Evolutionary conservation across 2,113 vertebrate genomes (phyloP), one percentile per base, ranked within the genome.

Genomic region (Chinchilla lanigera): DNA sequence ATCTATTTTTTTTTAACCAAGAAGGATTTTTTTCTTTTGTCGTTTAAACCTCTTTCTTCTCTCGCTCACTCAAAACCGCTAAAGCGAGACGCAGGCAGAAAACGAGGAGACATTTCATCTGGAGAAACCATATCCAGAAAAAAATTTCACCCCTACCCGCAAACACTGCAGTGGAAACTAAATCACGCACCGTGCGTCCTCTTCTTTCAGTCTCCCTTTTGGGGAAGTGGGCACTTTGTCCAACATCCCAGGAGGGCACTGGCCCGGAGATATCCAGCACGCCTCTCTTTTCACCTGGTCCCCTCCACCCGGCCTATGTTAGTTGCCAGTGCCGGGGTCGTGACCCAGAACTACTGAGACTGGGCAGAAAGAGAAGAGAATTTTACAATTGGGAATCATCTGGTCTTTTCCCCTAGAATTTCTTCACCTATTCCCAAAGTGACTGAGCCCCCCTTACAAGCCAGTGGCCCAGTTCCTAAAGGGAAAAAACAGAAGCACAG

Each of bases 21-120:
- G 44, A 83, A 52, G 13, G 24, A 19, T 56, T 92, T 83, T 82
- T 97, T 96, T 88, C 77, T 96, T 97, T 85, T 67, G 75, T 61
- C n/a, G 33, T 77, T 85, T 93, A 41, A 95, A 63, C 20, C 44
- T 71, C 44, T 71, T 22, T 33, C 69, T 44, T 41, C 65, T 67
- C 60, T 20, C 35, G 5, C 7, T 65, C 28, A 11, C 58, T 95
- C 7, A 5, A 47, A 93, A n/a, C 80, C 10, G 63, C 80, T 81
- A 58, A 86, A 89, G 38, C 24, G 0, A 50, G 54, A 20, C 28
- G 67, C 54, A 33, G 75, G 82, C 24, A 1, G 19, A 71, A 35
- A 80, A 54, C 13, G 35, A 47, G 1, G 54, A 60, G 52, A 33
- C 9, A 5, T 78, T 94, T n/a, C 0, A 1, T 5, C 44, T 12